These are phyloP conservation scores for Scatophagus argus DNA, from an alignment of 2,113 vertebrate species.

Conservation along the genomic window DNA sequence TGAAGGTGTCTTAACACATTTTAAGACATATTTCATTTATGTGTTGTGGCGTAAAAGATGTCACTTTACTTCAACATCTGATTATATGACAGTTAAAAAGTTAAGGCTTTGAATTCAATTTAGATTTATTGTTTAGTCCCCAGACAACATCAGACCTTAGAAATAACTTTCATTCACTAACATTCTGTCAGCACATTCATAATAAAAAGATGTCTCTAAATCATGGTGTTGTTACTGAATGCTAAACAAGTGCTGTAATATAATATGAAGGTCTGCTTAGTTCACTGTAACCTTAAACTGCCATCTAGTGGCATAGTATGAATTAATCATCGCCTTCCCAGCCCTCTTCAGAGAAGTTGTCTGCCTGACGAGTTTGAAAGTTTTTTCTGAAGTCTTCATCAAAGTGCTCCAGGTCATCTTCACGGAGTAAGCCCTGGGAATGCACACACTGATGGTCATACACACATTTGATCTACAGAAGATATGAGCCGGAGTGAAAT, in stretches of 20 bases:
- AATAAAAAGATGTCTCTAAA: constrained; percentile 45
- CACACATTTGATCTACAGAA: background rate
- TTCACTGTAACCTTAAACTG: constrained; percentile 10
- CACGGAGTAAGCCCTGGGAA: constrained; percentile 90
- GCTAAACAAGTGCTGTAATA: background rate
- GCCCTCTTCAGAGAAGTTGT: constrained; percentile 71
- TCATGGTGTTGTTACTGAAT: background rate
- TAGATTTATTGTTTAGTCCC: background rate
- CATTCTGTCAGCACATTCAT: background rate
- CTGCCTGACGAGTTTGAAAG: constrained; percentile 80
- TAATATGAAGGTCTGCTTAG: background rate
- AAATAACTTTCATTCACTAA: constrained; percentile 13
- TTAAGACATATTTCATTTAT: background rate
- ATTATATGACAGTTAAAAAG: background rate
- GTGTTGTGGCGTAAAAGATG: background rate
- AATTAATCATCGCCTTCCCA: constrained; percentile 68
- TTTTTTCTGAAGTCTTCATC: constrained; percentile 90
- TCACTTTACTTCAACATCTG: background rate
- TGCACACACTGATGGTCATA: background rate
- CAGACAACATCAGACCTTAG: background rate
- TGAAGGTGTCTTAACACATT: background rate
- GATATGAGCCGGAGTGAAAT: background rate
- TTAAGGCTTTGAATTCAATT: background rate
- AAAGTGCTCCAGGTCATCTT: constrained; percentile 89
- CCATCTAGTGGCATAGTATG: constrained; percentile 40